Evolutionary conservation across 2,888 invertebrate species (phyloP), one percentile per base, ranked within the genome.

Genomic region (Drosophila histrio): DNA sequence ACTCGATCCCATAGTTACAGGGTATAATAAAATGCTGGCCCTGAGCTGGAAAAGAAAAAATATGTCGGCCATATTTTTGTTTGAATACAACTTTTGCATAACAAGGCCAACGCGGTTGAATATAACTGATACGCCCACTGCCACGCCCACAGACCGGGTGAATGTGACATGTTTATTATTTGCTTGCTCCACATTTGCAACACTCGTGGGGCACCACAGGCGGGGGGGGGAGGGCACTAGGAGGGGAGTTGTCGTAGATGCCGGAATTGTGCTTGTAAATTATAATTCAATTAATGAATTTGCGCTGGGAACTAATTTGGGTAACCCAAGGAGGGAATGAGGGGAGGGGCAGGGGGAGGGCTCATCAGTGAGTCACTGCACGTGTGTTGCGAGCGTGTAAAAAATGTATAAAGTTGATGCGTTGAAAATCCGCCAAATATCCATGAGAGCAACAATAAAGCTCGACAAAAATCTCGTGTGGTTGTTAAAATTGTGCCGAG

Each of bases 221-320:
- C 7, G 46, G 28, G 9, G 46, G n/a, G 8, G 1, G 3, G 11
- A 1, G 9, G 0, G 8, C n/a, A n/a, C n/a, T n/a, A n/a, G n/a
- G n/a, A n/a, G n/a, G 24, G 22, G 19, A 17, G 19, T 22, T 24
- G 19, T 24, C 24, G 50, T 13, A 44, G 24, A 32, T 32, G 63
- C 19, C 63, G 50, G 56, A 54, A 44, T 38, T 52, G 56, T 59
- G 78, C 75, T 66, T 65, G 79, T 76, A 74, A 84, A 77, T 87
- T 73, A 78, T 83, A 81, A 81, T 83, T 80, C 85, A 83, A 83
- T 83, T 83, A 83, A 87, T 87, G 72, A 72, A 84, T 84, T 72
- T 78, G 69, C 68, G 72, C 65, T 72, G 58, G 21, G 53, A 69
- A 80, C 87, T 87, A 83, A 83, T 87, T 83, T 84, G 71, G 26